These are phyloP conservation scores for Cacatua alba DNA, from an alignment of 2,113 vertebrate species.

Conservation along the genomic window DNA sequence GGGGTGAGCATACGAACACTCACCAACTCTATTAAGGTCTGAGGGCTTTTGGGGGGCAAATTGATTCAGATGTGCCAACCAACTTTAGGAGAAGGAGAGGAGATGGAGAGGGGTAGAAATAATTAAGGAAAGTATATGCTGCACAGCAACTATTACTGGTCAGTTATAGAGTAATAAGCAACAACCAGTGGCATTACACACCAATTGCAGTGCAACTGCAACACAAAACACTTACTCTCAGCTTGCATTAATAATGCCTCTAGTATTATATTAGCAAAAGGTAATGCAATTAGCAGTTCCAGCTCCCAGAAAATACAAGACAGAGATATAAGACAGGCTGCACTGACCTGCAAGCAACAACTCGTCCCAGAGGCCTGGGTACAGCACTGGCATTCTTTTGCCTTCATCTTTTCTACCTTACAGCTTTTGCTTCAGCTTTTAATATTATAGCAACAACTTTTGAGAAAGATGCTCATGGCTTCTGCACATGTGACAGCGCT, in stretches of 20 bases:
- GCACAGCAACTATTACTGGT: background rate
- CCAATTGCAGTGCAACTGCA: background rate
- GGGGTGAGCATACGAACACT: background rate
- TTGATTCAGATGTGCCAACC: background rate
- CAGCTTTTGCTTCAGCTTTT: background rate
- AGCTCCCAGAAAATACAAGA: background rate
- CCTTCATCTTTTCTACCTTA: background rate
- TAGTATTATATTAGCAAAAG: background rate
- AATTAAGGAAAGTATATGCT: accelerated
- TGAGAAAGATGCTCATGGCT: accelerated
- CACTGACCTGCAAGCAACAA: background rate
- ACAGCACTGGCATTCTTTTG: background rate
- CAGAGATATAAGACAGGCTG: background rate
- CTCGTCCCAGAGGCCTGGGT: background rate
- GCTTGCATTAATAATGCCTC: background rate
- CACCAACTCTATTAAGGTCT: background rate
- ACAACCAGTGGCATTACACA: background rate
- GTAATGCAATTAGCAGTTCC: background rate
- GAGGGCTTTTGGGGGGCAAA: background rate
- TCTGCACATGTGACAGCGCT: accelerated
- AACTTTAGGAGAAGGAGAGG: background rate
- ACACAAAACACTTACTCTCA: background rate
- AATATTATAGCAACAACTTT: accelerated
- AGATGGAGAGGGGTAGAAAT: background rate
- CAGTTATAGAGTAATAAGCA: background rate